Conservation (phyloP, 1,140 invertebrate species). For the Wiebesia pumilae region DNA sequence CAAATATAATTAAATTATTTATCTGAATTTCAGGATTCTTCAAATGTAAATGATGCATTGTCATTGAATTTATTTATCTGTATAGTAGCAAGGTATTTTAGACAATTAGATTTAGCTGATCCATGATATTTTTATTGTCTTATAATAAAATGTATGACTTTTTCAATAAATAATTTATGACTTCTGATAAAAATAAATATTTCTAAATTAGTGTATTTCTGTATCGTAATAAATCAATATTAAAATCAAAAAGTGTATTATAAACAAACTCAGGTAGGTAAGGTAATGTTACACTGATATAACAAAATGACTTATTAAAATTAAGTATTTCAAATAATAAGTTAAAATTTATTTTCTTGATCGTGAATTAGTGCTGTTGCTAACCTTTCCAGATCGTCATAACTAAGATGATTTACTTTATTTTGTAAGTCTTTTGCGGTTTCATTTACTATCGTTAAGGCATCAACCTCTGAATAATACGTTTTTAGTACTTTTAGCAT, state of each 20-base stretch:
- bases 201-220: conserved; percentile 51
- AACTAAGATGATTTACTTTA: conserved; percentile 71
- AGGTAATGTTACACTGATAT: conserved; percentile 47
- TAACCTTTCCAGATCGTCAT: conserved; percentile 73
- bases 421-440: conserved; percentile 69
- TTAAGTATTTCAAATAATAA: conserved; percentile 51
- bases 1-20: not conserved
- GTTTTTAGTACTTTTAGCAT: conserved; percentile 68
- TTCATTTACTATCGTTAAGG: conserved; percentile 70
- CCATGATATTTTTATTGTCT: conserved; percentile 56
- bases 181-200: conserved; percentile 48
- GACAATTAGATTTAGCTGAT: conserved; percentile 79
- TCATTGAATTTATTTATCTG: conserved; percentile 79
- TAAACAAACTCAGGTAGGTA: conserved; percentile 43
- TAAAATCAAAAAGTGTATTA: conserved; percentile 41
- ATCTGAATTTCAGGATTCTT: conserved; percentile 68
- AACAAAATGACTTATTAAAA: conserved; percentile 49
- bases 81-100: conserved; percentile 79
- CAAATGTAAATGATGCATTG: conserved; percentile 69
- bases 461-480: conserved; percentile 70
- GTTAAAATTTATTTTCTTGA: conserved; percentile 67
- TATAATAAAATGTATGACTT: conserved; percentile 38
- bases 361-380: conserved; percentile 72
- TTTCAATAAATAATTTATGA: conserved; percentile 53
- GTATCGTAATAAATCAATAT: conserved; percentile 53